Evolutionary conservation across 2,888 invertebrate species (phyloP).

Genomic region (Dicycla oo): DNA sequence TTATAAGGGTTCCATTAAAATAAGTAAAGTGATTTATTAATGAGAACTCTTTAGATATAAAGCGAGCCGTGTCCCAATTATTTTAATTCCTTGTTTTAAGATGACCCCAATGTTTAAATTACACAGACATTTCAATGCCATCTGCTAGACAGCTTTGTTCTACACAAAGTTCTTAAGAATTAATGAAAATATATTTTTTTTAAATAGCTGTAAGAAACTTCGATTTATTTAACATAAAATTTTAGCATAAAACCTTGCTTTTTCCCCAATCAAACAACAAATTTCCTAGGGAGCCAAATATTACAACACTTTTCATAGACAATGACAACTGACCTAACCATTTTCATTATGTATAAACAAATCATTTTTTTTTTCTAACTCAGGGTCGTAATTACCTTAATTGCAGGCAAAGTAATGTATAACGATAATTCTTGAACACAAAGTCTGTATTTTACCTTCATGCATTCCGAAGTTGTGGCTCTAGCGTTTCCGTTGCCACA

Average conservation of each 20-base stretch:
- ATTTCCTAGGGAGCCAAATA: not conserved
- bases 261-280: not conserved
- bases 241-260: not conserved
- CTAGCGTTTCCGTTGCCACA: slow-evolving; percentile 54
- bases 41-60: slow-evolving; percentile 28
- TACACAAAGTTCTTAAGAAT: not conserved
- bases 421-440: slow-evolving; percentile 35
- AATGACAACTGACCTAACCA: slow-evolving; percentile 24
- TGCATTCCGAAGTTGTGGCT: slow-evolving; percentile 51
- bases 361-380: slow-evolving; percentile 26
- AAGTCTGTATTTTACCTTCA: slow-evolving; percentile 54
- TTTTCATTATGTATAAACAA: slow-evolving; percentile 11
- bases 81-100: slow-evolving; percentile 32
- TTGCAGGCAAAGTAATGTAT: slow-evolving; percentile 34
- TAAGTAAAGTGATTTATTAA: slow-evolving; percentile 25
- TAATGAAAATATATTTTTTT: not conserved
- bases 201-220: not conserved
- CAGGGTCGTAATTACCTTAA: slow-evolving; percentile 56
- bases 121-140: slow-evolving; percentile 40
- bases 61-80: slow-evolving; percentile 29
- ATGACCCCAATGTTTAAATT: slow-evolving; percentile 34
- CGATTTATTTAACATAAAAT: not conserved
- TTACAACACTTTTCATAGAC: slow-evolving; percentile 14
- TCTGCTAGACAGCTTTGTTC: slow-evolving; percentile 19
- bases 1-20: slow-evolving; percentile 12